Conservation (phyloP, 2,113 vertebrate genomes). For the Menura novaehollandiae region DNA sequence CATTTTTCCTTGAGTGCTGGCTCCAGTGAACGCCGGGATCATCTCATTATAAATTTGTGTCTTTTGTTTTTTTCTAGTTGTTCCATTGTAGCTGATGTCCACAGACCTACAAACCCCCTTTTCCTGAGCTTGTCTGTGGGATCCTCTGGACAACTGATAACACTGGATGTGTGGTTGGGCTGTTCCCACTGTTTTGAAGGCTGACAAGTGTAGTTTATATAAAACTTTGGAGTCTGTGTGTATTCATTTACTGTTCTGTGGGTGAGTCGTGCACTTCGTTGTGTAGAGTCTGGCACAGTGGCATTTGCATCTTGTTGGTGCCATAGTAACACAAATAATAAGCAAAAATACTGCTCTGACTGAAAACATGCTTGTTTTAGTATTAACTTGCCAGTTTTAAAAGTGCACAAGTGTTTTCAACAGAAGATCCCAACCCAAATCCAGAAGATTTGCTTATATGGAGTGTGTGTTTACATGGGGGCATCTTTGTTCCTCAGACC, state of each 20-base stretch:
- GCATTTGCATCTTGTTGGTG: neutral
- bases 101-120: neutral
- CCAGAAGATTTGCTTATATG: neutral
- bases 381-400: neutral
- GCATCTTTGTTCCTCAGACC: neutral
- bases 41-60: neutral
- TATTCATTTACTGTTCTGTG: neutral
- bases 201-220: neutral
- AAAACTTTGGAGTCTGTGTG: neutral
- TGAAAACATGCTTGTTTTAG: neutral
- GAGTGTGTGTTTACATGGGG: neutral
- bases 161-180: neutral
- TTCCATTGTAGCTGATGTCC: neutral
- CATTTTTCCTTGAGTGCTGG: neutral
- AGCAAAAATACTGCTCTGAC: neutral
- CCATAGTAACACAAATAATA: conserved; percentile 4
- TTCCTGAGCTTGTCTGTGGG: neutral
- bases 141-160: neutral
- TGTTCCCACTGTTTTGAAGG: neutral
- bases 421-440: neutral
- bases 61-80: neutral
- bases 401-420: neutral
- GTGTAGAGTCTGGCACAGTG: neutral
- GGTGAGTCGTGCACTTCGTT: neutral
- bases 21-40: neutral